Base-by-base conservation (phyloP, 2,888 invertebrate species). In the Sinhomidia bicolor region DNA sequence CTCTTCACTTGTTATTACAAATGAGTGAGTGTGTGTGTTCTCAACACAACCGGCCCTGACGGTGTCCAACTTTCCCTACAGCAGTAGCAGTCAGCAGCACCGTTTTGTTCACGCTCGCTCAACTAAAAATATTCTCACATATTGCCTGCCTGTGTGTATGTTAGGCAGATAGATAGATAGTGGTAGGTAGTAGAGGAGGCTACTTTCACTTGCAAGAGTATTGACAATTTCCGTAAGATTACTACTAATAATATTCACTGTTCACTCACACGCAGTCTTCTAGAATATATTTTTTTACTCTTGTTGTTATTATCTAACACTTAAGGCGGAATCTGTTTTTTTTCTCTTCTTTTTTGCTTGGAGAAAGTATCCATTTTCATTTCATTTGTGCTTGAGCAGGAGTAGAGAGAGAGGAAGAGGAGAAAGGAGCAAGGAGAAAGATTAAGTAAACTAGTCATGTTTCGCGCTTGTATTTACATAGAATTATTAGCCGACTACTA, bases 1-100 rank as follows among this genome's bases (percentile, higher is more conserved):
- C 80, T 60, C 60, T 80, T 80, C 60, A 54, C 3, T 41, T 80
- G 80, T 80, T 80, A 44, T 80, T 80, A 62, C 44, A 60, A 60
- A 62, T 80, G 80, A 60, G 54, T 32, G 78, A 78, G 41, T 80
- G 80, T 80, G 60, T 44, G 41, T 80, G 80, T 80, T 36, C 26
- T 23, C 23, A 60, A 26, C 60, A 44, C 60, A 23, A n/a, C n/a
- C 41, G 41, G 62, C 26, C n/a, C 32, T 41, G 57, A 79, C 14
- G 23, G 23, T 78, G 78, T 57, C 32, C 78, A 78, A 78, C 14
- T 78, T 78, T 78, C n/a, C 41, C 41, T n/a, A n/a, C n/a, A n/a
- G n/a, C n/a, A n/a, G n/a, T n/a, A n/a, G n/a, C n/a, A n/a, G n/a
- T n/a, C n/a, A n/a, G n/a, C n/a, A 23, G 26, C n/a, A 6, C 36